These are phyloP conservation scores for Cyprinodon tularosa DNA, from an alignment of 2,113 vertebrate genomes.

Conservation along the genomic window DNA sequence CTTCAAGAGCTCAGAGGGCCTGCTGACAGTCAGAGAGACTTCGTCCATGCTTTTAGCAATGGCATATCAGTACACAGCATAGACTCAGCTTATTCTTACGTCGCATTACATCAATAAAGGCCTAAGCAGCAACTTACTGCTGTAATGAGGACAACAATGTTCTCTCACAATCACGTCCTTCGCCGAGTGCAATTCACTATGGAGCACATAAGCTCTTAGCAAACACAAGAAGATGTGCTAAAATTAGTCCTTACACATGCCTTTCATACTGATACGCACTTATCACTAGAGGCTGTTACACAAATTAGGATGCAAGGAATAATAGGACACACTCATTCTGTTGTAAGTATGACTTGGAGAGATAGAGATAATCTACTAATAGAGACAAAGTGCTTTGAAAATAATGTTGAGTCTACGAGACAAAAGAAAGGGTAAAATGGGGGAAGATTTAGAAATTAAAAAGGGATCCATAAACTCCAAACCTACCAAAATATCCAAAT, in stretches of 20 bases:
- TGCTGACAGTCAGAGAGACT: conserved; percentile 49
- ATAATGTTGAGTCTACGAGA: neutral
- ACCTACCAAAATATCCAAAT: neutral
- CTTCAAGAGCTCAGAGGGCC: conserved; percentile 58
- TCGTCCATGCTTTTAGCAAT: conserved; percentile 62
- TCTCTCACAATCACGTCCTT: conserved; percentile 52
- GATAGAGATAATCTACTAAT: neutral
- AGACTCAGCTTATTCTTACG: conserved; percentile 47
- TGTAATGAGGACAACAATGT: conserved; percentile 69
- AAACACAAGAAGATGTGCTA: conserved; percentile 49
- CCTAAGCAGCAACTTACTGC: conserved; percentile 63
- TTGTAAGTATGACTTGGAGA: neutral
- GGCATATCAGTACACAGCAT: conserved; percentile 42
- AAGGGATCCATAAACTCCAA: too few species aligned
- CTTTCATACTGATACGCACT: conserved; percentile 25
- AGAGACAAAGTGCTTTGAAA: neutral
- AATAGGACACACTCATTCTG: neutral
- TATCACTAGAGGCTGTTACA: neutral
- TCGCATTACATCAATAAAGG: conserved; percentile 69
- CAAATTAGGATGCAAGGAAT: neutral
- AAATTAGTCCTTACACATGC: conserved; percentile 60
- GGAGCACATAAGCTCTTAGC: conserved; percentile 49
- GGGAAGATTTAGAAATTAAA: neutral
- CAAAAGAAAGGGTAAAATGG: neutral
- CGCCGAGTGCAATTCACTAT: conserved; percentile 49